phyloP scores from a whole-genome alignment of 53 echinoderm and acorn worm species.

The Actinopyga echinites region DNA sequence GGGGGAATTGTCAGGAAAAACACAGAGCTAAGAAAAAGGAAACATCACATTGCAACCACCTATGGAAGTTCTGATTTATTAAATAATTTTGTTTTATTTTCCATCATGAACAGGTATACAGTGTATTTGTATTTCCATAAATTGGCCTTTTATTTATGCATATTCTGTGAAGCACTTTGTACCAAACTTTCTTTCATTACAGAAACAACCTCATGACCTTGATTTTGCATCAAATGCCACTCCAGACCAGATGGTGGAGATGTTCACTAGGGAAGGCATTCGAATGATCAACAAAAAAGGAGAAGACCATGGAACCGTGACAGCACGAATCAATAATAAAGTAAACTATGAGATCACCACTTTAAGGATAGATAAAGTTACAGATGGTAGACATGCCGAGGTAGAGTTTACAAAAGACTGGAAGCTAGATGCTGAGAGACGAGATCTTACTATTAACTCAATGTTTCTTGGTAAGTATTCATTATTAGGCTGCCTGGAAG shows the following conservation, averaged over 20 bases:
- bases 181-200: background rate
- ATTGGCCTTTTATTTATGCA: no score
- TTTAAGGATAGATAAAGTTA: constrained; percentile 75
- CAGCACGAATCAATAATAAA: constrained; percentile 73
- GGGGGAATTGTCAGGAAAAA: no score
- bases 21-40: no score
- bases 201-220: constrained; percentile 89
- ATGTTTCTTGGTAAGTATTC: constrained; percentile 81
- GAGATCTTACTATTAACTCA: constrained; percentile 96
- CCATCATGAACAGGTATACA: no score
- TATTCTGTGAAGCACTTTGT: no score
- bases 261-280: constrained; percentile 81
- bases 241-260: constrained; percentile 86
- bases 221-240: constrained; percentile 99
- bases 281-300: constrained; percentile 97
- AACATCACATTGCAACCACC: no score
- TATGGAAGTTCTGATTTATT: no score
- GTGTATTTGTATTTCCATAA: no score
- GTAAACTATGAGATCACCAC: constrained; percentile 98
- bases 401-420: constrained; percentile 98
- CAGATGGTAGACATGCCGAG: constrained; percentile 93
- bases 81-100: no score
- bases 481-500: no score
- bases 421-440: constrained; percentile 88
- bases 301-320: constrained; percentile 95